Percentiles rank a stretch among this genome's conserved stretches.
These are phyloP conservation scores for Charadrius vociferus DNA, from an alignment of 2,113 vertebrate species.

Conservation along the genomic window DNA sequence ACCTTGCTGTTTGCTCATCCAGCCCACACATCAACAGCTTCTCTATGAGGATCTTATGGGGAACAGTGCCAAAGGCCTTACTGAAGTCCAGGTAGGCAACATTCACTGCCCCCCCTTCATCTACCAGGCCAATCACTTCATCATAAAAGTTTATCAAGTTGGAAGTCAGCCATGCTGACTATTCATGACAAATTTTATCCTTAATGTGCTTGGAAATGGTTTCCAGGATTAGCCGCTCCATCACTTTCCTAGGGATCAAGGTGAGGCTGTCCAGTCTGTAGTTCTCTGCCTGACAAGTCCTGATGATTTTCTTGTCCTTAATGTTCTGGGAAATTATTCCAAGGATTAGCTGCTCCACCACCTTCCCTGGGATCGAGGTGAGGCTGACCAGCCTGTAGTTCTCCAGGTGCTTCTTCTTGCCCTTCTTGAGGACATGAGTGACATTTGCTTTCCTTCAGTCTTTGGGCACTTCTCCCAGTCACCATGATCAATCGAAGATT, in stretches of 20 bases:
- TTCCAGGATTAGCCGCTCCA: too few species aligned
- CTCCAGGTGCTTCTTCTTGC: background rate
- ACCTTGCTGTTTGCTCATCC: background rate
- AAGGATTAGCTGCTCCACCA: background rate
- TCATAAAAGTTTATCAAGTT: too few species aligned
- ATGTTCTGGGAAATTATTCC: background rate
- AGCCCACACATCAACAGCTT: background rate
- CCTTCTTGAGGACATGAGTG: background rate
- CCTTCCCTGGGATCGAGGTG: background rate
- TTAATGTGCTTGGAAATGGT: too few species aligned
- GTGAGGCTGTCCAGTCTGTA: too few species aligned
- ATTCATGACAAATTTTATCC: too few species aligned
- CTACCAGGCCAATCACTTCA: too few species aligned
- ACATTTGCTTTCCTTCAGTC: background rate
- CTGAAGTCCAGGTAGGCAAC: background rate
- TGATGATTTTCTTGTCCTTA: background rate
- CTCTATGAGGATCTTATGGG: background rate
- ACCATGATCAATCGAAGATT: background rate
- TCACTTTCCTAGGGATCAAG: too few species aligned
- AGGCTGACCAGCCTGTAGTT: background rate
- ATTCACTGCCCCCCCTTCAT: background rate
- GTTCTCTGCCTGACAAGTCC: too few species aligned
- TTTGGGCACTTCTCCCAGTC: background rate
- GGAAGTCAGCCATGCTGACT: too few species aligned
- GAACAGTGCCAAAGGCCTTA: background rate